Evolutionary conservation across 2,113 vertebrate species (phyloP).

Genomic region (Myotis yumanensis): DNA sequence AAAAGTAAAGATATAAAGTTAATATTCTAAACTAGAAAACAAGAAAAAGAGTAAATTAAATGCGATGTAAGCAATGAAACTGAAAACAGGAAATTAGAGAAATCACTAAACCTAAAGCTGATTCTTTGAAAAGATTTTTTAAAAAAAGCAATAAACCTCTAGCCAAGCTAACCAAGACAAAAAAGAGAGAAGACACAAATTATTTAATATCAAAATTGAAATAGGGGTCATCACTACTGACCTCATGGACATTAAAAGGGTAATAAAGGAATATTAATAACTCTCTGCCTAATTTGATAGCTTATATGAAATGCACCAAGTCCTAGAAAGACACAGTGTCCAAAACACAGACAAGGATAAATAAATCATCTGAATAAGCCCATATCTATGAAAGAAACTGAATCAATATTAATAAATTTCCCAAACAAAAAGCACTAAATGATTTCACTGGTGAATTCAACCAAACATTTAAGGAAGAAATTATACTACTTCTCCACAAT

Average conservation of each 20-base stretch:
- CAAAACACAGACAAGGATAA: background rate
- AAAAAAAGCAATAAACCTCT: background rate
- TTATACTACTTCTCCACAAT: background rate
- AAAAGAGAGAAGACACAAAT: background rate
- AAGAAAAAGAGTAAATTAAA: constrained; percentile 10
- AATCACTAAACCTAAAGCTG: background rate
- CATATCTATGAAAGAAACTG: background rate
- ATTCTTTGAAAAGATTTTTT: background rate
- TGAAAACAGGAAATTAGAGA: background rate
- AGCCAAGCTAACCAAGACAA: background rate
- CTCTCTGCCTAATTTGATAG: background rate
- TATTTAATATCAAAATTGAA: background rate
- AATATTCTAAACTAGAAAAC: background rate
- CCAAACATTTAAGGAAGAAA: background rate
- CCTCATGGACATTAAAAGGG: background rate
- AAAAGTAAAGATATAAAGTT: constrained; percentile 2
- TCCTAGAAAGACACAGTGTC: background rate
- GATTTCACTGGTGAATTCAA: background rate
- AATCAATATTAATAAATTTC: background rate
- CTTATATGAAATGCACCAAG: constrained; percentile 16
- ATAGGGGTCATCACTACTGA: background rate
- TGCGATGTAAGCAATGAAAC: background rate
- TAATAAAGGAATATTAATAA: background rate
- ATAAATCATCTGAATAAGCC: background rate
- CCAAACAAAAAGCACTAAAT: background rate